Conservation (phyloP, 2,888 invertebrate genomes). For the Parasteatoda lunata region DNA sequence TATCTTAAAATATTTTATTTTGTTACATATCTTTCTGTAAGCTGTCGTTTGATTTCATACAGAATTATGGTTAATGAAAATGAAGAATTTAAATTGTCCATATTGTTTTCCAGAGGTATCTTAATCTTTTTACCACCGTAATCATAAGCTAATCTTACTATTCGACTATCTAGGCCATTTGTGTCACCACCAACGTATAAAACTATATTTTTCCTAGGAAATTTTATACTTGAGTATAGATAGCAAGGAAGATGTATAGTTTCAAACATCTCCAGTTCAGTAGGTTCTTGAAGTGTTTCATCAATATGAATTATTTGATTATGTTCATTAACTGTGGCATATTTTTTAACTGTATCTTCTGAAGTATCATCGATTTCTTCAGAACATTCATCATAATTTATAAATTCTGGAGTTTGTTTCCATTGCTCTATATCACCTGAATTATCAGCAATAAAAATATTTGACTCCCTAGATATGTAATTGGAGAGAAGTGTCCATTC, state of each 20-base stretch:
- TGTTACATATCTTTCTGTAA: slow-evolving; percentile 36
- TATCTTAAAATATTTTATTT: slow-evolving; percentile 37
- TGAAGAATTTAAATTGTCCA: slow-evolving; percentile 90
- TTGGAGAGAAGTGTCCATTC: slow-evolving; percentile 80
- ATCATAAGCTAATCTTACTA: slow-evolving; percentile 79
- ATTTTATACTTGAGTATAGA: slow-evolving; percentile 81
- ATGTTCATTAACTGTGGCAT: slow-evolving; percentile 43
- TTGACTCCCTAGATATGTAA: slow-evolving; percentile 75
- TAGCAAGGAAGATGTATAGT: slow-evolving; percentile 76
- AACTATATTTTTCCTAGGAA: slow-evolving; percentile 76
- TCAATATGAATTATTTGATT: slow-evolving; percentile 23
- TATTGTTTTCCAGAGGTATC: slow-evolving; percentile 84
- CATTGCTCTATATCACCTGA: slow-evolving; percentile 76
- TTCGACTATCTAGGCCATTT: slow-evolving; percentile 85
- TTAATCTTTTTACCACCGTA: slow-evolving; percentile 81
- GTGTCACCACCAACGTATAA: slow-evolving; percentile 92
- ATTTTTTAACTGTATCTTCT: slow-evolving; percentile 39
- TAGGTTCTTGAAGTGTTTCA: slow-evolving; percentile 69
- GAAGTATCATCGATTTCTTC: slow-evolving; percentile 32
- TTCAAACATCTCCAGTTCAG: slow-evolving; percentile 69
- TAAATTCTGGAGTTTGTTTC: slow-evolving; percentile 51
- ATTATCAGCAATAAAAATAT: slow-evolving; percentile 56
- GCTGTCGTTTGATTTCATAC: slow-evolving; percentile 86
- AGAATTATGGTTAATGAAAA: slow-evolving; percentile 87
- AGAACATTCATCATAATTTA: slow-evolving; percentile 54